phyloP scores from a whole-genome alignment of 92 coral and sea anemone species.

The Plumapathes pennacea region DNA sequence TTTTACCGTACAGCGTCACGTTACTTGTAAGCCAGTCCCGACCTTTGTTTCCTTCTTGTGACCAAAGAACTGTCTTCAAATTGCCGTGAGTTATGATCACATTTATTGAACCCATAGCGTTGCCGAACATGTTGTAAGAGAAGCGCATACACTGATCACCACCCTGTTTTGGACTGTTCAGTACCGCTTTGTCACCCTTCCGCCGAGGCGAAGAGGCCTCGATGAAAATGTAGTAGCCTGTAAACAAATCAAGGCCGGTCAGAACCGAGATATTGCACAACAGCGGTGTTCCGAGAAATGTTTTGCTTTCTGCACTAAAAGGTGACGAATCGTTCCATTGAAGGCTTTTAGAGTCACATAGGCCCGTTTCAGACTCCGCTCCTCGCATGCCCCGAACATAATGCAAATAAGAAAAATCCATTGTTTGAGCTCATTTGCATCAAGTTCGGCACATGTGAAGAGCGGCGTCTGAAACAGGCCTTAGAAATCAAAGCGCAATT shows the following conservation, averaged over 20 bases:
- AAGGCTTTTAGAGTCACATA: no score
- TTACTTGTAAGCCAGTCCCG: slow-evolving; percentile 12
- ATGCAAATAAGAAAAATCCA: no score
- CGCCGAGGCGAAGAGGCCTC: slow-evolving; percentile 58
- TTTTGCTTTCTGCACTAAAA: no score
- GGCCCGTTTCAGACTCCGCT: no score
- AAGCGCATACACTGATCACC: slow-evolving; percentile 64
- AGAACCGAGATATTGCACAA: no score
- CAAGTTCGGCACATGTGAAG: no score
- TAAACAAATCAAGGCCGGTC: neutral
- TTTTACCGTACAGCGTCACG: slow-evolving; percentile 22
- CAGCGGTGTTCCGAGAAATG: no score
- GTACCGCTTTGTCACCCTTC: slow-evolving; percentile 31
- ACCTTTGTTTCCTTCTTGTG: neutral
- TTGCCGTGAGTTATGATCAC: slow-evolving; percentile 1
- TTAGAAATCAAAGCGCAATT: no score
- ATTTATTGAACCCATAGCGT: slow-evolving; percentile 27
- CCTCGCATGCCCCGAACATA: no score
- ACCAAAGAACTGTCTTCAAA: neutral
- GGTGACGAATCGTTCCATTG: no score
- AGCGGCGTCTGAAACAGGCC: no score
- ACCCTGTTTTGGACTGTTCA: slow-evolving; percentile 32
- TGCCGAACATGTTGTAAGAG: slow-evolving; percentile 61
- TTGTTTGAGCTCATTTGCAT: no score
- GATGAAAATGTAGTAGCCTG: slow-evolving; percentile 59